Evolutionary conservation across 2,888 invertebrate genomes (phyloP).

Genomic region (Electrophaes corylata): DNA sequence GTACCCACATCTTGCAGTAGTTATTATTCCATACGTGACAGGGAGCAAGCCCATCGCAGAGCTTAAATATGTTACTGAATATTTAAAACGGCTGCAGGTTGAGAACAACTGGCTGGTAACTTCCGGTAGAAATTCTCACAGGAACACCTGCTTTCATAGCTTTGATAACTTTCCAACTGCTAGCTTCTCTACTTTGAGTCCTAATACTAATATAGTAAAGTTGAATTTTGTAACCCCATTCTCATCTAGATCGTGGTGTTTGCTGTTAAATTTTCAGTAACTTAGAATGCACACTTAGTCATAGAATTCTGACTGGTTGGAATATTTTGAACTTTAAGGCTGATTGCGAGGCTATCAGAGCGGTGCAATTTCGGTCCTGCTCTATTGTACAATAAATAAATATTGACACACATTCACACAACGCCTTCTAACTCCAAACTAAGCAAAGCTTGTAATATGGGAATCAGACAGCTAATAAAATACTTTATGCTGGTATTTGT

Average conservation of each 20-base stretch:
- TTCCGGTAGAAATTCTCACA: slow-evolving; percentile 63
- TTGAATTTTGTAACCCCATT: background rate
- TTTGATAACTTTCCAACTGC: slow-evolving; percentile 25
- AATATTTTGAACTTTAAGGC: background rate
- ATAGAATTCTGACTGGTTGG: background rate
- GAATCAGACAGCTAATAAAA: too few species aligned
- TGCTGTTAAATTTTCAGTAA: slow-evolving; percentile 15
- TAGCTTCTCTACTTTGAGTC: background rate
- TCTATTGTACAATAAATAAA: too few species aligned
- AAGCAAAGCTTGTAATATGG: too few species aligned
- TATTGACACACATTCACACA: too few species aligned
- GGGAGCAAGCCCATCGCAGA: too few species aligned
- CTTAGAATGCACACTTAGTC: background rate
- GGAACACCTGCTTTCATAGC: slow-evolving; percentile 59
- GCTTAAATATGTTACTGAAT: too few species aligned
- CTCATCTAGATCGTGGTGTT: background rate
- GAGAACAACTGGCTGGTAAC: slow-evolving; percentile 34
- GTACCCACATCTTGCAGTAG: too few species aligned
- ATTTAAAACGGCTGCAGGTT: slow-evolving; percentile 10
- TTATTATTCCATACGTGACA: too few species aligned
- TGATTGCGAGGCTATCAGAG: too few species aligned
- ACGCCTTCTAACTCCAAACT: too few species aligned
- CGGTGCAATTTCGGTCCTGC: too few species aligned
- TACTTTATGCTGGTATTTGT: too few species aligned
- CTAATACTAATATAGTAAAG: slow-evolving; percentile 3